Evolutionary conservation across 2,888 invertebrate species (phyloP).

Genomic region (Dicranocentrus wangi): DNA sequence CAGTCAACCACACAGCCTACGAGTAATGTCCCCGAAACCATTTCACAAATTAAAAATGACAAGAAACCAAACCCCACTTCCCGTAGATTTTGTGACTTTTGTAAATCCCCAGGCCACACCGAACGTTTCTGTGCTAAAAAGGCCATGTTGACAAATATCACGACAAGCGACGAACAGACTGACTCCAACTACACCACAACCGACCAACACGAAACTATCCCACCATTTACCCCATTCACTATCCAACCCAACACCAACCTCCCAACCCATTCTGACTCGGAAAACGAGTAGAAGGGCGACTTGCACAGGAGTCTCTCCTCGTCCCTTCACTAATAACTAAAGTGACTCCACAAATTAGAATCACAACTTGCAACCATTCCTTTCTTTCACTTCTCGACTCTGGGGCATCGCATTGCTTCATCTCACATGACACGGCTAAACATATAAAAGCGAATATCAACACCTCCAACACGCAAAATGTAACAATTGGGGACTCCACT

Average conservation of each 20-base stretch:
- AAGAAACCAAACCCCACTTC: too few species aligned
- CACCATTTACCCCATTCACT: too few species aligned
- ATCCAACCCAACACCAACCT: too few species aligned
- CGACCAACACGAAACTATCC: too few species aligned
- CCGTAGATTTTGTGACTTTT: too few species aligned
- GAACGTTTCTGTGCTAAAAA: background rate
- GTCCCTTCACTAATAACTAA: background rate
- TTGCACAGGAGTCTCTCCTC: background rate
- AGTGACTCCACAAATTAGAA: slow-evolving; percentile 23
- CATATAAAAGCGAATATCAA: background rate
- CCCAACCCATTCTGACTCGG: too few species aligned
- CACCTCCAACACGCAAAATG: background rate
- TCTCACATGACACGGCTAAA: background rate
- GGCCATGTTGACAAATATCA: too few species aligned
- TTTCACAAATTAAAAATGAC: too few species aligned
- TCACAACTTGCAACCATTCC: background rate
- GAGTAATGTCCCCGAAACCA: too few species aligned
- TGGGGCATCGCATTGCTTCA: slow-evolving; percentile 14
- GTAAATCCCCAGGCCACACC: background rate
- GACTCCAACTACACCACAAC: too few species aligned
- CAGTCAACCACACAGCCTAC: too few species aligned
- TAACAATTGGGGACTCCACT: slow-evolving; percentile 16
- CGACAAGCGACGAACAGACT: too few species aligned
- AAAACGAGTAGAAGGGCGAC: background rate
- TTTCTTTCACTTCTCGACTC: slow-evolving; percentile 22